Evolutionary conservation across 2,888 invertebrate genomes (phyloP), one percentile per base, ranked within the genome.

Genomic region (Caenorhabditis wallacei): DNA sequence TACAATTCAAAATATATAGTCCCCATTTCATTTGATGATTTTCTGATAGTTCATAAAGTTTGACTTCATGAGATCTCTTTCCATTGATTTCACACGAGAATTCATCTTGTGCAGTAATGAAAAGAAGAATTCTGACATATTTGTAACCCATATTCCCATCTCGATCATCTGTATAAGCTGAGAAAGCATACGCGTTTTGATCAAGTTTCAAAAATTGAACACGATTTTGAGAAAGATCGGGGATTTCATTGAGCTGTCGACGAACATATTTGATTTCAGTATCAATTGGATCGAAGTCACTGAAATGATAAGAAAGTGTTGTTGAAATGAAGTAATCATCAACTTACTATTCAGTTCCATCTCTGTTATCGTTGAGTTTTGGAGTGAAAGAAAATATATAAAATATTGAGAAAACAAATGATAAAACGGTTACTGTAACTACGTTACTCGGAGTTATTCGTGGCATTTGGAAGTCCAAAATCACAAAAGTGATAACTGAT

Each of bases 141-240:
- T 74, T 72, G 63, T 76, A 57, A 1, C 85, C 85, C 85, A 84
- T 85, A 51, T 85, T 85, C 3, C 85, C 85, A 61, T 82, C 69
- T 16, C 82, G 8, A 4, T 82, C 78, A 35, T 82, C 82, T 10
- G 68, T 66, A 59, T 59, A 82, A 0, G 78, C 72, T 8, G 72
- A 72, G 5, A 78, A 26, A 1, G 72, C 78, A 51, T 72, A 82
- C 5, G 22, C 63, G 24, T 82, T 24, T 0, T 56, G 30, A 22
- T 71, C 72, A 1, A 82, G 16, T 40, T 69, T 61, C 46, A 53
- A 22, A 30, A 82, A 82, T 35, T 78, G 63, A 30, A 63, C 22
- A 1, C 59, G 69, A 26, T 74, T 74, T n/a, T 51, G 43, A 26
- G 53, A 40, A n/a, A 53, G 40, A 13, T 80, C 61, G 2, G 68